phyloP scores from a whole-genome alignment of 2,888 invertebrate genomes.

The Eilema griseolum region DNA sequence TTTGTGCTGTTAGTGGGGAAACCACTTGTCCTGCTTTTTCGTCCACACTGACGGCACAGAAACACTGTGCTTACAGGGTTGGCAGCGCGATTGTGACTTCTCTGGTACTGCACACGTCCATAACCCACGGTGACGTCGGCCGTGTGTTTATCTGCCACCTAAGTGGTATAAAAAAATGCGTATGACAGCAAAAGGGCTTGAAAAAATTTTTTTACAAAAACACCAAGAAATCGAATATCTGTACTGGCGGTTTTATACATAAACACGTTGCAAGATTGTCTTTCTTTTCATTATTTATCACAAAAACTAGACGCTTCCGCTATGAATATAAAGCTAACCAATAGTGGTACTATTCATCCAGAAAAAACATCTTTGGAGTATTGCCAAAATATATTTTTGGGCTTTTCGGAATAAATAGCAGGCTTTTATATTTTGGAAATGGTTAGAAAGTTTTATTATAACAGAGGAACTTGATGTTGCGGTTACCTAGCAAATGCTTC shows the following conservation, averaged over 20 bases:
- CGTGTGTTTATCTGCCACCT: no score
- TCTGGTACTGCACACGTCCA: no score
- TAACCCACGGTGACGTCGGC: no score
- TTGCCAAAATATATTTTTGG: slow-evolving; percentile 39
- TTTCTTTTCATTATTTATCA: slow-evolving; percentile 19
- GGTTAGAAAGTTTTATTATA: not conserved
- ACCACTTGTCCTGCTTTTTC: no score
- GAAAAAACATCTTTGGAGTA: slow-evolving; percentile 37
- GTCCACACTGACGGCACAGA: no score
- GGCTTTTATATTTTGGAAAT: not conserved
- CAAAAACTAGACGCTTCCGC: slow-evolving; percentile 31
- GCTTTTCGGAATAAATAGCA: slow-evolving; percentile 18
- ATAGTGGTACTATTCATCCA: slow-evolving; percentile 30
- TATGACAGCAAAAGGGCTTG: not conserved
- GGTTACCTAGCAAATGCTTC: not conserved
- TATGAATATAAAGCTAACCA: slow-evolving; percentile 36
- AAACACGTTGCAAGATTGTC: not conserved
- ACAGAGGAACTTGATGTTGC: not conserved
- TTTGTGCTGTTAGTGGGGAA: no score
- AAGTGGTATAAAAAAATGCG: not conserved
- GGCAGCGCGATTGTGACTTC: no score
- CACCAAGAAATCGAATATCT: not conserved
- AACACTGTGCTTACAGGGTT: no score
- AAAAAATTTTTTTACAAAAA: no score
- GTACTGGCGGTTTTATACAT: not conserved